A percentile compares a stretch with the other conserved stretches of the same genome.
Conservation (phyloP, 2,888 invertebrate species). For the Timema cristinae region DNA sequence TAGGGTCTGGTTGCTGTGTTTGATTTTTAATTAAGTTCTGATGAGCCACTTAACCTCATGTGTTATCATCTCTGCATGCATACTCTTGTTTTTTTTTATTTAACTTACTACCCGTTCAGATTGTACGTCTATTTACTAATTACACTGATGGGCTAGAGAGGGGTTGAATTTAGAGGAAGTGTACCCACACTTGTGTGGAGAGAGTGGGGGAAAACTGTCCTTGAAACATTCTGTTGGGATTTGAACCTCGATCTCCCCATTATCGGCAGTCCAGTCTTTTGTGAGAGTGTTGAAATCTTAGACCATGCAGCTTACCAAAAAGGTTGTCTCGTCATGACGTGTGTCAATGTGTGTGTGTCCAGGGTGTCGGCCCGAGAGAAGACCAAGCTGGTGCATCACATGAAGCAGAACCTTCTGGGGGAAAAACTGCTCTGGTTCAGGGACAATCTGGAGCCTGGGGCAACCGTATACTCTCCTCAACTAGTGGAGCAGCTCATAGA, state of each 20-base stretch:
- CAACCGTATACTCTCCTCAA: constrained; percentile 54
- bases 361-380: constrained; percentile 56
- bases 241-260: background rate
- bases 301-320: background rate
- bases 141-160: too few relatives aligned
- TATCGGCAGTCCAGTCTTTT: background rate
- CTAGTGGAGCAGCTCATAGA: constrained; percentile 57
- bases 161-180: too few relatives aligned
- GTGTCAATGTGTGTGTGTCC: constrained; percentile 32
- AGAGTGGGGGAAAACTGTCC: background rate
- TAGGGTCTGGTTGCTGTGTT: too few relatives aligned
- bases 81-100: too few relatives aligned
- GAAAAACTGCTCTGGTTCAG: constrained; percentile 79
- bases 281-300: constrained; percentile 6
- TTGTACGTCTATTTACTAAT: too few relatives aligned
- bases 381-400: constrained; percentile 59
- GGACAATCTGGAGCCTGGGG: constrained; percentile 56
- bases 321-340: background rate
- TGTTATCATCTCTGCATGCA: too few relatives aligned
- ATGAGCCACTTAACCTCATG: too few relatives aligned
- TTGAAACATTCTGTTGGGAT: background rate
- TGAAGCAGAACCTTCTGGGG: constrained; percentile 68
- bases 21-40: too few relatives aligned
- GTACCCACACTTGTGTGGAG: background rate
- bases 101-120: too few relatives aligned